These are phyloP conservation scores for Potamarius usumacintae DNA, from an alignment of 2,113 vertebrate genomes.

Conservation along the genomic window DNA sequence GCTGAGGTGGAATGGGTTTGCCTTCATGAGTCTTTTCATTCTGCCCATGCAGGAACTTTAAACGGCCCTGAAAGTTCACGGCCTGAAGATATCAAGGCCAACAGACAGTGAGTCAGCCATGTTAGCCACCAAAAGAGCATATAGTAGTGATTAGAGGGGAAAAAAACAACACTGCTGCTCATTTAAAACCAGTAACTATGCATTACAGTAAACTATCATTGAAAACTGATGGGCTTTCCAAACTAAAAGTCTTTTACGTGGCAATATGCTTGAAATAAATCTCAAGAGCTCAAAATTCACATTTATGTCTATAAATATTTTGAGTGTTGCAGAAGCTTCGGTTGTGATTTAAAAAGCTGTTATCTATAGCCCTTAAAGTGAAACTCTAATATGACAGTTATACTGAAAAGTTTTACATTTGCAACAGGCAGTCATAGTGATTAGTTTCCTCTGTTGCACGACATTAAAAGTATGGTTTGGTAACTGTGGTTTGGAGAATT, in stretches of 20 bases:
- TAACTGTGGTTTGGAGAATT: not conserved
- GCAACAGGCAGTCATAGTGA: not conserved
- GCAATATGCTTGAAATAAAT: not conserved
- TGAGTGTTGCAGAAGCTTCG: not conserved
- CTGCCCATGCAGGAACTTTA: conserved; percentile 85
- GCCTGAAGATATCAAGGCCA: conserved; percentile 67
- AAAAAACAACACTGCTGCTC: not conserved
- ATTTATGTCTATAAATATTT: not conserved
- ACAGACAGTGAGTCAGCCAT: not conserved
- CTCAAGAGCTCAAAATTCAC: not conserved
- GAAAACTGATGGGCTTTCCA: not conserved
- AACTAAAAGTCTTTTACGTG: conserved; percentile 6
- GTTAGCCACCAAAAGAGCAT: not conserved
- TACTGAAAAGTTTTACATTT: not conserved
- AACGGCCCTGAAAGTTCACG: conserved; percentile 83
- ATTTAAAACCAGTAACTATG: conserved; percentile 4
- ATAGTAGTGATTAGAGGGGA: conserved; percentile 1
- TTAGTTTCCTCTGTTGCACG: not conserved
- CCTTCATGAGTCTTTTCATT: conserved; percentile 82
- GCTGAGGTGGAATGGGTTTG: conserved; percentile 71
- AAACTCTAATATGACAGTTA: not conserved
- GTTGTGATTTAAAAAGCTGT: not conserved
- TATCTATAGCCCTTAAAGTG: not conserved
- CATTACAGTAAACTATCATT: not conserved
- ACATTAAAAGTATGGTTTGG: not conserved